Base-by-base conservation (phyloP, 2,113 vertebrate genomes). In the Stigmatopora argus region DNA sequence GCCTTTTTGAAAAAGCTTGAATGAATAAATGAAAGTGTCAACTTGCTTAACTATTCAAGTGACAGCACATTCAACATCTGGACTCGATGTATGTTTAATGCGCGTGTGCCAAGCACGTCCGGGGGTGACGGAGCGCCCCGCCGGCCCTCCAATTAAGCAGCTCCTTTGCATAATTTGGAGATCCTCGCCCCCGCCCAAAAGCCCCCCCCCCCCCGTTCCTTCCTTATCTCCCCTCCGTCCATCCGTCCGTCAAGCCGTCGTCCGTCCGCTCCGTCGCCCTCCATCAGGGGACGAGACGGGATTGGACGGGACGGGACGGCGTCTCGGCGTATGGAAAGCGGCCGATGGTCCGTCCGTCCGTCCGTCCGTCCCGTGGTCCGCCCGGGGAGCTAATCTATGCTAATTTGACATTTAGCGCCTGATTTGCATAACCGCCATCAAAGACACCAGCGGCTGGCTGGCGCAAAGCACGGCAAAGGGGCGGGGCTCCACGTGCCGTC, bases 331-430 rank as follows among this genome's bases (percentile, higher is more conserved):
- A 91, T 94, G 91, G 91, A 91, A 92, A 92, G 84, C 90, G 90
- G 93, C 90, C 85, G 91, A 91, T 93, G 26, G 26, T 31, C 2
- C 26, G 26, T 31, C 26, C 26, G 91, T 92, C 93, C 2, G 26
- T 31, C 2, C 26, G 26, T 31, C 26, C 26, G 91, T 92, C 93
- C 26, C 26, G 26, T 92, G 88, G 90, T 92, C 87, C 38, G 38
- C 38, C 53, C 21, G 26, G 53, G 21, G 23, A 87, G 91, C 91
- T 91, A 92, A 94, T 95, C 83, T 94, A 97, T 98, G 95, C 93
- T 95, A 94, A 95, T 97, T 89, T 96, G 95, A 97, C 95, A 97
- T 98, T 98, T 96, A 88, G 84, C 86, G 85, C 83, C 90, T 92
- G 75, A 94, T 97, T 94, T 95, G 90, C 94, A 96, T 94, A 90